A percentile compares a stretch with the other conserved stretches of the same genome.
These are phyloP conservation scores for Drosophila colorata DNA, from an alignment of 2,888 invertebrate species.

Conservation along the genomic window DNA sequence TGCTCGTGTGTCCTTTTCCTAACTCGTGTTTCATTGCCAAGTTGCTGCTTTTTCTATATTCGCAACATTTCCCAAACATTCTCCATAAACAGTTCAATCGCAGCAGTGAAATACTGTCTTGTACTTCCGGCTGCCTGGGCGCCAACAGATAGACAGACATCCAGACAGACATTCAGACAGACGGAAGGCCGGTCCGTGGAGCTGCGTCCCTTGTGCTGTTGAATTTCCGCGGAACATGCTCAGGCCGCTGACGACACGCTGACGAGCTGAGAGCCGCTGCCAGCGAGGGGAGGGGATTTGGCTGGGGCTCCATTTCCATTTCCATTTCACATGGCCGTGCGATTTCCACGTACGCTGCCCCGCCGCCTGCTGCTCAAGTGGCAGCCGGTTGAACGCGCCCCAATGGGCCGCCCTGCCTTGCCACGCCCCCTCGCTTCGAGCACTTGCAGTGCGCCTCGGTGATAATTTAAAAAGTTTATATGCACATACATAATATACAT, in stretches of 20 bases:
- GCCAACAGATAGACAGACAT: slow-evolving; percentile 44
- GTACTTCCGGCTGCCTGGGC: slow-evolving; percentile 69
- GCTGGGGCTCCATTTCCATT: slow-evolving; percentile 55
- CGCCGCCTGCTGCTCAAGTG: slow-evolving; percentile 66
- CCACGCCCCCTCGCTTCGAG: slow-evolving; percentile 6
- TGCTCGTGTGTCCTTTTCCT: neutral
- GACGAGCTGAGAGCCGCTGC: neutral
- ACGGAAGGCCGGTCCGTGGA: slow-evolving; percentile 1
- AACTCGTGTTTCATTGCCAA: slow-evolving; percentile 3
- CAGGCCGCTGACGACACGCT: slow-evolving; percentile 7
- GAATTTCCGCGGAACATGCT: slow-evolving; percentile 36
- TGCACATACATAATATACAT: slow-evolving; percentile 25
- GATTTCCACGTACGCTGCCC: slow-evolving; percentile 68
- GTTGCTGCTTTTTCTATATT: slow-evolving; percentile 20
- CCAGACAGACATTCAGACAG: slow-evolving; percentile 8
- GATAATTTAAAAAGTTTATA: slow-evolving; percentile 81
- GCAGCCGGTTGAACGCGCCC: slow-evolving; percentile 65
- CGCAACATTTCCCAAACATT: slow-evolving; percentile 41
- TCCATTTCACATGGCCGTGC: slow-evolving; percentile 72
- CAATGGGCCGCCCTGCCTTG: slow-evolving; percentile 35
- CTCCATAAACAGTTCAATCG: slow-evolving; percentile 61
- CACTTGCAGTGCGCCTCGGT: slow-evolving; percentile 63
- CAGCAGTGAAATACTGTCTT: slow-evolving; percentile 61
- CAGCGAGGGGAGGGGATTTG: neutral
- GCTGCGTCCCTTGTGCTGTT: neutral